Conservation (phyloP, 2,113 vertebrate genomes). For the Narcine bancroftii region DNA sequence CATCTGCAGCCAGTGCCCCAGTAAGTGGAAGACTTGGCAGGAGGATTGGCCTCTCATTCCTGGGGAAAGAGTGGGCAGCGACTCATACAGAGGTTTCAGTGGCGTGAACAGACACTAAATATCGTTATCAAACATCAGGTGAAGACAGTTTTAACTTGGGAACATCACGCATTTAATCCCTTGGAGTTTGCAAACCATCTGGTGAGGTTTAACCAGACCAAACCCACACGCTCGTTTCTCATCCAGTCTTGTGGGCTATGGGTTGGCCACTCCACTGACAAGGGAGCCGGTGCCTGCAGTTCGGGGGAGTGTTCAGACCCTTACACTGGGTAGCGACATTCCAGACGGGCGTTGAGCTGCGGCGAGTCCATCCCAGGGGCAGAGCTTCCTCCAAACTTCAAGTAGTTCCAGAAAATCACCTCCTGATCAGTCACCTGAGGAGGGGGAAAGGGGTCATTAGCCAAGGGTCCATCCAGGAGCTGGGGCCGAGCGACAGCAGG, state of each 20-base stretch:
- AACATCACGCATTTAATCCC: no score
- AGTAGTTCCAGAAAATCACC: not conserved
- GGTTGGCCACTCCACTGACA: no score
- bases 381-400: not conserved
- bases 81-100: not conserved
- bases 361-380: not conserved
- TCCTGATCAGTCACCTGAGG: not conserved
- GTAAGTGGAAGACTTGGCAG: conserved; percentile 43
- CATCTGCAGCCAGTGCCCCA: conserved; percentile 43
- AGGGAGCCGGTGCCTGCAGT: no score
- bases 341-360: not conserved
- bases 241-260: no score
- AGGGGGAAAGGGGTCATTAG: not conserved
- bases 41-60: no score
- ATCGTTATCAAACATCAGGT: no score
- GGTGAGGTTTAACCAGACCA: no score
- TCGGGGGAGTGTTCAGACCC: not conserved
- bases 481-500: not conserved
- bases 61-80: not conserved
- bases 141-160: no score
- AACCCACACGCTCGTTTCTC: no score
- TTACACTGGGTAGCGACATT: conserved; percentile 20
- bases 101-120: not conserved
- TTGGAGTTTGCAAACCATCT: no score
- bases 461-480: rapidly evolving